Percentiles rank a stretch among this genome's conserved stretches.
Conservation (phyloP, 1,140 invertebrate species). For the Sycophila sp. region DNA sequence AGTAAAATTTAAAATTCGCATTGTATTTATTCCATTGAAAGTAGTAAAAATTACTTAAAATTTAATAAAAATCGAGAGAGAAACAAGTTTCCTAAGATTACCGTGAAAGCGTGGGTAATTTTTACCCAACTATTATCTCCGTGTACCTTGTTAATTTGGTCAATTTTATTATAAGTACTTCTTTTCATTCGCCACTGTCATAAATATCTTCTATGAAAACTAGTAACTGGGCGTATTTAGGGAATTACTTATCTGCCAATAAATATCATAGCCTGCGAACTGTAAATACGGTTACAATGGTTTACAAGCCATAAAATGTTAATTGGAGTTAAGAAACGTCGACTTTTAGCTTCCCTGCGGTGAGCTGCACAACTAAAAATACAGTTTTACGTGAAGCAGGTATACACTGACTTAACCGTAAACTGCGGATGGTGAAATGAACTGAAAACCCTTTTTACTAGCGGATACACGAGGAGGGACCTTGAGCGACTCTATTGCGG, state of each 20-base stretch:
- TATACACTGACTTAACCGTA: slow-evolving; percentile 23
- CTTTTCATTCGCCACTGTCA: too few relatives aligned
- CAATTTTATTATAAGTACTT: too few relatives aligned
- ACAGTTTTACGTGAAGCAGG: slow-evolving; percentile 14
- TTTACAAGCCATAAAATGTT: slow-evolving; percentile 27
- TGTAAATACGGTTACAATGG: neutral
- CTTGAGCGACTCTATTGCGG: slow-evolving; percentile 40
- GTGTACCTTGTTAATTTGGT: too few relatives aligned
- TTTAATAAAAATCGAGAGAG: too few relatives aligned
- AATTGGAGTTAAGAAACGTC: neutral
- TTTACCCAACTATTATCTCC: too few relatives aligned
- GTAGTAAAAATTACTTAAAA: too few relatives aligned
- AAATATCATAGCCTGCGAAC: slow-evolving; percentile 1
- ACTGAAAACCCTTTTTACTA: slow-evolving; percentile 44
- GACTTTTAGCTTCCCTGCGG: neutral
- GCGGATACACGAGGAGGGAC: neutral
- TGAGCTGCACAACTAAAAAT: neutral
- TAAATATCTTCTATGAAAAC: too few relatives aligned
- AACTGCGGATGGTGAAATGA: slow-evolving; percentile 20
- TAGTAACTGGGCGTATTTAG: neutral
- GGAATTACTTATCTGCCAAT: neutral
- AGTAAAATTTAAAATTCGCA: too few relatives aligned
- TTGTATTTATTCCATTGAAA: too few relatives aligned
- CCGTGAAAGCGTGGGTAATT: too few relatives aligned
- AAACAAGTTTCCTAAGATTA: too few relatives aligned